These are phyloP conservation scores for Lomographa bimaculata DNA, from an alignment of 2,888 invertebrate species.

Conservation along the genomic window DNA sequence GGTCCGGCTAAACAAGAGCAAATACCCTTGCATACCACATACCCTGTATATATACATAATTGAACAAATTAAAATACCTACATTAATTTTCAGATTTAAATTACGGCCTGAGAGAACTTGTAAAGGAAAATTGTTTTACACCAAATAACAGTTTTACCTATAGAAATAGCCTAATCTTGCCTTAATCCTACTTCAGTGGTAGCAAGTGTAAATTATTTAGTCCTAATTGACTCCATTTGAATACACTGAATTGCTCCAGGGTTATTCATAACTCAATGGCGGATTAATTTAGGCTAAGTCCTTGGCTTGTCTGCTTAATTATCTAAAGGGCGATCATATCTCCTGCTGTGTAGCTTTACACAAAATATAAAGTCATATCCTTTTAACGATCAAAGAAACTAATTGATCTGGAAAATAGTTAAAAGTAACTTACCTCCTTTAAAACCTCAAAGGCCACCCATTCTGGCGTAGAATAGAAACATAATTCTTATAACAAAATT, in stretches of 20 bases:
- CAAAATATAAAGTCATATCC: conserved; percentile 12
- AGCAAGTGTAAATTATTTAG: conserved; percentile 31
- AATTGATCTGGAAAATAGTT: not conserved
- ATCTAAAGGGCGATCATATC: conserved; percentile 24
- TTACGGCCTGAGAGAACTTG: not conserved
- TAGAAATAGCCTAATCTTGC: conserved; percentile 14
- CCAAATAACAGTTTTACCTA: conserved; percentile 15
- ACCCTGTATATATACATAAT: too few relatives aligned
- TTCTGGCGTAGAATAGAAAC: too few relatives aligned
- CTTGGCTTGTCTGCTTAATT: conserved; percentile 20
- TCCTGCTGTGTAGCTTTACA: conserved; percentile 12
- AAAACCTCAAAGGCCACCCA: not conserved
- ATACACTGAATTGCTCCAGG: conserved; percentile 27
- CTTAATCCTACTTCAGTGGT: conserved; percentile 20
- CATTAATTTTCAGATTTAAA: not conserved
- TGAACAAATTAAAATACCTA: too few relatives aligned
- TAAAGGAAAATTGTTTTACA: conserved; percentile 9
- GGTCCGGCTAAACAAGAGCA: too few relatives aligned
- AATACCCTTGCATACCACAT: too few relatives aligned
- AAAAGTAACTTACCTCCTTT: not conserved
- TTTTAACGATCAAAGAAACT: not conserved
- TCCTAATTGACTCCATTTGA: conserved; percentile 30
- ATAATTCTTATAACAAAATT: too few relatives aligned
- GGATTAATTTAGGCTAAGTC: conserved; percentile 29
- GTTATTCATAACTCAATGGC: conserved; percentile 31